Evolutionary conservation across 2,888 invertebrate genomes (phyloP).

Genomic region (Pollenia labialis): DNA sequence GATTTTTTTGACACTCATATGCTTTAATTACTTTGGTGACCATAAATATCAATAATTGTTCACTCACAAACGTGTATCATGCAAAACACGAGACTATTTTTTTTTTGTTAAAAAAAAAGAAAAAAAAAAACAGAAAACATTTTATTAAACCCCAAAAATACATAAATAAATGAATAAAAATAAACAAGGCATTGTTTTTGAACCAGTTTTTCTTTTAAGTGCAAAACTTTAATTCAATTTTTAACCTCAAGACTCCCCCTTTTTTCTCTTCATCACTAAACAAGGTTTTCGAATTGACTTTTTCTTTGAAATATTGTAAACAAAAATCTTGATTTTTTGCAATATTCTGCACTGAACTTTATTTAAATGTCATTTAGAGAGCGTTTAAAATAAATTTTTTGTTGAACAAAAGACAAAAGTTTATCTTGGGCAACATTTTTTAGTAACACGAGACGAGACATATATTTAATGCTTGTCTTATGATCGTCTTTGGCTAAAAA

Average conservation of each 20-base stretch:
- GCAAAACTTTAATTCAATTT: neutral
- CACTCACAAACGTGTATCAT: slow-evolving; percentile 32
- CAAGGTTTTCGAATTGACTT: slow-evolving; percentile 36
- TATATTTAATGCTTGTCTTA: neutral
- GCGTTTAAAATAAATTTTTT: neutral
- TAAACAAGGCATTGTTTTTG: slow-evolving; percentile 7
- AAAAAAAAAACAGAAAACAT: neutral
- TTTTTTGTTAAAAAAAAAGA: neutral
- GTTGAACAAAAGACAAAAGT: neutral
- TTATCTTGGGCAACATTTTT: neutral
- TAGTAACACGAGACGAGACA: neutral
- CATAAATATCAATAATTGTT: slow-evolving; percentile 25
- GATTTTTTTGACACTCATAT: neutral
- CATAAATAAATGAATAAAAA: neutral
- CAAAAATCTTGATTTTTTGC: neutral
- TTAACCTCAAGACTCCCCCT: neutral
- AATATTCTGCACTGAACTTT: slow-evolving; percentile 53
- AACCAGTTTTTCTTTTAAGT: slow-evolving; percentile 55
- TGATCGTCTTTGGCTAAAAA: neutral
- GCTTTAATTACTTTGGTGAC: neutral
- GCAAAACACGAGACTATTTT: slow-evolving; percentile 12
- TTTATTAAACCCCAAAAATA: slow-evolving; percentile 1
- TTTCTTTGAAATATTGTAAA: slow-evolving; percentile 31
- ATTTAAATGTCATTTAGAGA: slow-evolving; percentile 65
- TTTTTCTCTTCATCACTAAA: neutral